Evolutionary conservation across 2,797 vertebrate genomes (phyloP).

Genomic region (Alcedo atthis): DNA sequence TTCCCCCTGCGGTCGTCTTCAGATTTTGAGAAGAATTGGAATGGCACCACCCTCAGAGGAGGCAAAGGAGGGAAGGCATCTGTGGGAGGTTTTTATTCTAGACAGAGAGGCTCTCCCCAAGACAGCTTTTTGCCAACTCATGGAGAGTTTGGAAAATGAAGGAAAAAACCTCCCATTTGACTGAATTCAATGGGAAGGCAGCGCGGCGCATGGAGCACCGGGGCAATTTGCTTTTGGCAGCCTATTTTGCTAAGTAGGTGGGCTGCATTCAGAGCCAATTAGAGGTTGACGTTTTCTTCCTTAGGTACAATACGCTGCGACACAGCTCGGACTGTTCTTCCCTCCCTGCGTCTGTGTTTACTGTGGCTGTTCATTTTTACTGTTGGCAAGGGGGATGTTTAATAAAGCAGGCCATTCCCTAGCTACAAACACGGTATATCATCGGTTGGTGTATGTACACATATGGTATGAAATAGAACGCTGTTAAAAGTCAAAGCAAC

Average conservation of each 20-base stretch:
- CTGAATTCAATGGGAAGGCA: slow-evolving; percentile 54
- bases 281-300: slow-evolving; percentile 24
- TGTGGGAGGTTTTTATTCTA: slow-evolving; percentile 29
- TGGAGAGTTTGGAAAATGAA: slow-evolving; percentile 46
- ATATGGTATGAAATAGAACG: slow-evolving; percentile 38
- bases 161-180: slow-evolving; percentile 30
- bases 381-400: slow-evolving; percentile 56
- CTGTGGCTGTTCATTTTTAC: slow-evolving; percentile 56
- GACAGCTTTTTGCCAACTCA: slow-evolving; percentile 50
- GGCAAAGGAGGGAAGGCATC: neutral
- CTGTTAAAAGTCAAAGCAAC: slow-evolving; percentile 40
- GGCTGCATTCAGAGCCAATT: slow-evolving; percentile 55
- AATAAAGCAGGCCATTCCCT: slow-evolving; percentile 62
- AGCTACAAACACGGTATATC: slow-evolving; percentile 35
- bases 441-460: slow-evolving; percentile 14
- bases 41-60: neutral
- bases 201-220: neutral
- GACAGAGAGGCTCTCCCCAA: slow-evolving; percentile 14
- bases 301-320: slow-evolving; percentile 27
- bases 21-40: neutral
- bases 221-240: slow-evolving; percentile 66
- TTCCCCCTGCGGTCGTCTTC: neutral
- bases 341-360: slow-evolving; percentile 46
- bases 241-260: slow-evolving; percentile 53
- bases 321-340: slow-evolving; percentile 4